These are phyloP conservation scores for Hipparchia sbordonii DNA, from an alignment of 2,888 invertebrate species.

Conservation along the genomic window DNA sequence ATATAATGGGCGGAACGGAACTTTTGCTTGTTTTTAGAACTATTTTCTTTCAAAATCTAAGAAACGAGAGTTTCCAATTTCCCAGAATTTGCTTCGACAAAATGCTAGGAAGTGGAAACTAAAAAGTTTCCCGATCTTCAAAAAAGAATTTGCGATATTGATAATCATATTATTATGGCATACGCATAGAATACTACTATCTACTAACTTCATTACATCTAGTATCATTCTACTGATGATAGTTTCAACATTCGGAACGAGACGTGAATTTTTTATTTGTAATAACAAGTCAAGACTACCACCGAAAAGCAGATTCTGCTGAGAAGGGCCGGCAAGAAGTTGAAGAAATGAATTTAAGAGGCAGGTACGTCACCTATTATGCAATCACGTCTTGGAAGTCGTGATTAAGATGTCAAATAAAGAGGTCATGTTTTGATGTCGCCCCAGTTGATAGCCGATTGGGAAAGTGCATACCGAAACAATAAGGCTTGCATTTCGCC, in stretches of 20 bases:
- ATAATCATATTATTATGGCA: too few relatives aligned
- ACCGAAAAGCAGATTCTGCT: too few relatives aligned
- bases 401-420: slow-evolving; percentile 10
- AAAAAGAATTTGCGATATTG: too few relatives aligned
- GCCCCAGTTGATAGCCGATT: slow-evolving; percentile 34
- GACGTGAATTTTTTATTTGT: too few relatives aligned
- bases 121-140: too few relatives aligned
- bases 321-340: background rate
- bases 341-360: slow-evolving; percentile 9
- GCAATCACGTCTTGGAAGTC: slow-evolving; percentile 13
- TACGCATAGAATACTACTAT: too few relatives aligned
- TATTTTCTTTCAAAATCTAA: slow-evolving; percentile 17
- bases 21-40: slow-evolving; percentile 17
- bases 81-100: slow-evolving; percentile 4
- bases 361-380: slow-evolving; percentile 7
- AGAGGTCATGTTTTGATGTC: slow-evolving; percentile 18
- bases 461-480: slow-evolving; percentile 22
- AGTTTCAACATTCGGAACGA: too few relatives aligned
- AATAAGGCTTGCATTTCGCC: slow-evolving; percentile 2
- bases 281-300: too few relatives aligned
- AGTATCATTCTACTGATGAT: too few relatives aligned
- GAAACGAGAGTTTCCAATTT: slow-evolving; percentile 12
- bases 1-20: slow-evolving; percentile 28
- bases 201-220: too few relatives aligned
- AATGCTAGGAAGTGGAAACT: background rate